These are phyloP conservation scores for Channa argus DNA, from an alignment of 2,113 vertebrate genomes.

Conservation along the genomic window DNA sequence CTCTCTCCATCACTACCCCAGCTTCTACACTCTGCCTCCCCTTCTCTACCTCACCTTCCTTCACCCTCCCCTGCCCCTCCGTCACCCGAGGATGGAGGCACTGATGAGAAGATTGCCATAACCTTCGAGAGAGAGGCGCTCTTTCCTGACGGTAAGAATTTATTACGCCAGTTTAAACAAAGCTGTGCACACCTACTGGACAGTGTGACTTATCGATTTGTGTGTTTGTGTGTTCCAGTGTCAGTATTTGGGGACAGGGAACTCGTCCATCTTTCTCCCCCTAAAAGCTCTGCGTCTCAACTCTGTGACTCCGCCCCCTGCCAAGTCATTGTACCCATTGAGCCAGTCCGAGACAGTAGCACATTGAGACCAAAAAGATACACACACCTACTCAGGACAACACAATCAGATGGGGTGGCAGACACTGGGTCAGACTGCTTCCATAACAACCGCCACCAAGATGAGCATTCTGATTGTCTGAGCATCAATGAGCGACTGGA, in stretches of 20 bases:
- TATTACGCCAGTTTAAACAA: neutral
- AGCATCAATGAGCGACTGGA: constrained; percentile 74
- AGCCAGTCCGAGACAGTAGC: constrained; percentile 66
- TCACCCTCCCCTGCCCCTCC: constrained; percentile 45
- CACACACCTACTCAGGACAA: constrained; percentile 67
- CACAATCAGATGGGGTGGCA: constrained; percentile 47
- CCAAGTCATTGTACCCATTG: constrained; percentile 69
- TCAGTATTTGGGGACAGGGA: constrained; percentile 82
- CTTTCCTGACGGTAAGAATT: constrained; percentile 82
- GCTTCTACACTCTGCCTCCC: constrained; percentile 52
- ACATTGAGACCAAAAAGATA: constrained; percentile 41
- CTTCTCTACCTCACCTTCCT: constrained; percentile 31
- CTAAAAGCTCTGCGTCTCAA: constrained; percentile 76
- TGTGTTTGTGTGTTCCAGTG: constrained; percentile 72
- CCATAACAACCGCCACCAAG: constrained; percentile 53
- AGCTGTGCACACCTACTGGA: neutral
- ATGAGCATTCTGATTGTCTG: constrained; percentile 53
- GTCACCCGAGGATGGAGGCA: constrained; percentile 60
- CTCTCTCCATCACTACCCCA: constrained; percentile 56
- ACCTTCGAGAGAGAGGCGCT: constrained; percentile 74
- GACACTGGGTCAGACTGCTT: constrained; percentile 54
- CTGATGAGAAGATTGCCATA: constrained; percentile 79
- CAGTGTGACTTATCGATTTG: neutral
- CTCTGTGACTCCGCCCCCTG: constrained; percentile 74
- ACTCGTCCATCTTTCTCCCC: constrained; percentile 72